These are phyloP conservation scores for Hyperoplus immaculatus DNA, from an alignment of 2,797 vertebrate species.

Conservation along the genomic window DNA sequence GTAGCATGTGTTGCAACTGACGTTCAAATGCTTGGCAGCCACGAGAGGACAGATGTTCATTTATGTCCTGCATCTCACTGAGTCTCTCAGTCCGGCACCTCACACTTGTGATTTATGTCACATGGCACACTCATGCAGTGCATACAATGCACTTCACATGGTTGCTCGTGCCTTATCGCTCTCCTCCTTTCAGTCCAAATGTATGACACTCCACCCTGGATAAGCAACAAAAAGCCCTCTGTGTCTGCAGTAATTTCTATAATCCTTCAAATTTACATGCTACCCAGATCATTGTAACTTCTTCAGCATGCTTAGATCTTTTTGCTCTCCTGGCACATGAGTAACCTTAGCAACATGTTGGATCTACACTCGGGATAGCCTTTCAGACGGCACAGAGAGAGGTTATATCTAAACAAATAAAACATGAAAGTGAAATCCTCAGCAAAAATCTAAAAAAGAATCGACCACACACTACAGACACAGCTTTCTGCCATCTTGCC, in stretches of 20 bases:
- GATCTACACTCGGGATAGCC: not conserved
- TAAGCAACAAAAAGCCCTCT: conserved; percentile 60
- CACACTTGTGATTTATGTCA: conserved; percentile 77
- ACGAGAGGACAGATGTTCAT: conserved; percentile 56
- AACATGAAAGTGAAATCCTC: conserved; percentile 36
- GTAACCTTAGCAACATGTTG: conserved; percentile 21
- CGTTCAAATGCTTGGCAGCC: conserved; percentile 46
- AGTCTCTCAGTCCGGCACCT: conserved; percentile 46
- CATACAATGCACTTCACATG: conserved; percentile 62
- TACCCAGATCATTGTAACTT: conserved; percentile 11
- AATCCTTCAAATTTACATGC: conserved; percentile 40
- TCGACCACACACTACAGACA: conserved; percentile 7
- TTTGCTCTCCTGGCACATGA: conserved; percentile 17
- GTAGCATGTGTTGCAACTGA: conserved; percentile 39
- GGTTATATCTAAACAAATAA: conserved; percentile 32
- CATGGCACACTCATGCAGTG: conserved; percentile 57
- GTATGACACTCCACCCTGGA: conserved; percentile 61
- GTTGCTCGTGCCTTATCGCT: conserved; percentile 31
- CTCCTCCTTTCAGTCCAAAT: conserved; percentile 50
- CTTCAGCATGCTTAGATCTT: not conserved
- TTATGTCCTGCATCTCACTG: conserved; percentile 44
- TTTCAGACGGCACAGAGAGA: conserved; percentile 2
- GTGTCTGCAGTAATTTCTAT: conserved; percentile 43
- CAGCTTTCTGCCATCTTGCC: not conserved
- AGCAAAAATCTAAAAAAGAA: conserved; percentile 5